phyloP scores from a whole-genome alignment of 2,888 invertebrate species.

The Tachina lurida region DNA sequence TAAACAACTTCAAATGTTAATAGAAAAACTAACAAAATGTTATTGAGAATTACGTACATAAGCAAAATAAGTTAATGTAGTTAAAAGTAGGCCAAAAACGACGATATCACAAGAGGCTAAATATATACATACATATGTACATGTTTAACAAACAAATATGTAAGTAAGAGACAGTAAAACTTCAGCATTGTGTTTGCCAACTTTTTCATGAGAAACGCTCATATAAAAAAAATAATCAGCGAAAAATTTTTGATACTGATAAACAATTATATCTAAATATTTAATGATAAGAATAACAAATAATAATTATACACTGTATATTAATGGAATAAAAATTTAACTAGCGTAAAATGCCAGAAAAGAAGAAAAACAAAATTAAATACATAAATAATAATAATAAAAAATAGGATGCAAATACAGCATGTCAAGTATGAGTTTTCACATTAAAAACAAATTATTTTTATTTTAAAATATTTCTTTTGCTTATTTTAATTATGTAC shows the following conservation, averaged over 20 bases:
- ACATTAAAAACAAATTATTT: too few species aligned
- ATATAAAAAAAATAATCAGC: neutral
- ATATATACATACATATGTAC: too few species aligned
- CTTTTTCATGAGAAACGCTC: neutral
- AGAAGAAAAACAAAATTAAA: neutral
- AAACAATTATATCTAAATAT: constrained; percentile 58
- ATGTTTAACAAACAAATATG: too few species aligned
- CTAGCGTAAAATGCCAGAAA: constrained; percentile 31
- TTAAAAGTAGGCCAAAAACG: too few species aligned
- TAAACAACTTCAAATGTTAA: too few species aligned
- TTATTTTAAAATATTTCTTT: too few species aligned
- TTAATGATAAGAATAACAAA: constrained; percentile 57
- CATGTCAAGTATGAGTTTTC: too few species aligned
- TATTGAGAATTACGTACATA: too few species aligned
- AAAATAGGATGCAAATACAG: constrained; percentile 3
- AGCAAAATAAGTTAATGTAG: too few species aligned
- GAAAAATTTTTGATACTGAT: constrained; percentile 36
- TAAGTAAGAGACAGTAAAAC: neutral
- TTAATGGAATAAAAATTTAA: neutral
- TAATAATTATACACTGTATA: neutral
- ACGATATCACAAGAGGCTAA: too few species aligned
- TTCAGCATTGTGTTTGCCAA: neutral
- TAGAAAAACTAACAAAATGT: too few species aligned
- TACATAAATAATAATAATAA: neutral
- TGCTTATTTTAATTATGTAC: too few species aligned